Evolutionary conservation across 2,888 invertebrate species (phyloP), one percentile per base, ranked within the genome.

Genomic region (Xestia sexstrigata): DNA sequence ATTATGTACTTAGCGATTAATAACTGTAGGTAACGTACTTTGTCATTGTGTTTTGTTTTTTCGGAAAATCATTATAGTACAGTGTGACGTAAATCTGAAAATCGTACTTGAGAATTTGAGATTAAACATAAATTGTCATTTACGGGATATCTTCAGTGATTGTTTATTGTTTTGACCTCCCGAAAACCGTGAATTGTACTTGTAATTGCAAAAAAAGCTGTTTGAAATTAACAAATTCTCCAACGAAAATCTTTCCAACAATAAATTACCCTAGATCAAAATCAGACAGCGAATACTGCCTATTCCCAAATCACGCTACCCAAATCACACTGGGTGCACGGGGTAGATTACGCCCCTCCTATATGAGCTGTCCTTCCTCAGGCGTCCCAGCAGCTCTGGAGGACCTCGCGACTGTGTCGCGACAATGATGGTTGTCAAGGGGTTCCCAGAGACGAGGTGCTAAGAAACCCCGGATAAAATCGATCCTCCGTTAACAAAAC

Each of bases 41-140:
- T 63, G 70, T 79, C 68, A 65, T 70, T 70, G 83, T 70, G 1
- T 23, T 5, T 70, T 68, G 68, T 62, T 68, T 62, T 68, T 70
- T 47, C n/a, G n/a, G 7, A 45, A 58, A 30, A 39, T 30, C 58
- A 23, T 7, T 8, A 67, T 39, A 79, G 11, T 30, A 45, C 30
- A 20, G 39, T 52, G 9, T 49, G 76, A 55, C 70, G 42, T 78
- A 69, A 42, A 67, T 60, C 13, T 4, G 5, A 35, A 65, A 55
- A 42, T 49, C 49, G 49, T 55, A 35, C 15, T 68, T 60, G 17
- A 42, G 30, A 9, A 35, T 9, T 68, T 60, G 17, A 42, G 30
- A 9, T 35, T 35, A 35, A 35, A 35, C 35, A 35, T 35, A 35
- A 35, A 35, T 35, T 35, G 35, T 35, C 35, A 35, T 3, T 35